Evolutionary conservation across 2,888 invertebrate genomes (phyloP).

Genomic region (Abrostola triplasia): DNA sequence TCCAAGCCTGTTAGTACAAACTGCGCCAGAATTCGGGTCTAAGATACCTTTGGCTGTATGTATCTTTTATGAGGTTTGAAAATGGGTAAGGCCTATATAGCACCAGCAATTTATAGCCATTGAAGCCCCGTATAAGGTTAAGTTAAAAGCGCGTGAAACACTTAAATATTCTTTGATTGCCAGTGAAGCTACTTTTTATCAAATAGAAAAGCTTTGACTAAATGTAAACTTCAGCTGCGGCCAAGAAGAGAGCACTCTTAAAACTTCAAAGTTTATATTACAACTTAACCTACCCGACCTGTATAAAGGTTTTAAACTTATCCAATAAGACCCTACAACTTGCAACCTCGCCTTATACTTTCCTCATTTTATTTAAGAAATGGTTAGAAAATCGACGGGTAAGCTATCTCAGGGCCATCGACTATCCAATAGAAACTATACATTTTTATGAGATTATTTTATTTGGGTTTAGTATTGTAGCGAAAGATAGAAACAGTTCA

Average conservation of each 20-base stretch:
- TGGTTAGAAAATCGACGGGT: slow-evolving; percentile 54
- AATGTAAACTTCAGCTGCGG: slow-evolving; percentile 54
- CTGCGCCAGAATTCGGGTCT: too few species aligned
- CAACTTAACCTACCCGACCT: slow-evolving; percentile 76
- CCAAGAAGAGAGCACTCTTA: slow-evolving; percentile 65
- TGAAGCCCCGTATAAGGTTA: too few species aligned
- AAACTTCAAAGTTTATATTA: slow-evolving; percentile 79
- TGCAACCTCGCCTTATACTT: slow-evolving; percentile 62
- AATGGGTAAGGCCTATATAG: too few species aligned
- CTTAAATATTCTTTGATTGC: slow-evolving; percentile 26
- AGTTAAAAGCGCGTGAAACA: slow-evolving; percentile 12
- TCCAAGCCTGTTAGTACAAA: too few species aligned
- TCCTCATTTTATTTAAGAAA: slow-evolving; percentile 64
- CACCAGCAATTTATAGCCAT: too few species aligned
- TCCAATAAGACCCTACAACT: slow-evolving; percentile 79
- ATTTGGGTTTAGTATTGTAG: slow-evolving; percentile 28
- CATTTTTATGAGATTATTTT: slow-evolving; percentile 46
- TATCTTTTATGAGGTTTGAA: too few species aligned
- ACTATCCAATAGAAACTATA: slow-evolving; percentile 28
- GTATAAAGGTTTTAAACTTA: slow-evolving; percentile 79
- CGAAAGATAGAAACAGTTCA: slow-evolving; percentile 12
- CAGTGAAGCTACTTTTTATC: slow-evolving; percentile 37
- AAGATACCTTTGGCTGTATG: too few species aligned
- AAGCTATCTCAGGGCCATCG: slow-evolving; percentile 38
- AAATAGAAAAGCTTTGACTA: slow-evolving; percentile 55